phyloP scores from a whole-genome alignment of 2,113 vertebrate genomes.

The Oenanthe oenanthe region DNA sequence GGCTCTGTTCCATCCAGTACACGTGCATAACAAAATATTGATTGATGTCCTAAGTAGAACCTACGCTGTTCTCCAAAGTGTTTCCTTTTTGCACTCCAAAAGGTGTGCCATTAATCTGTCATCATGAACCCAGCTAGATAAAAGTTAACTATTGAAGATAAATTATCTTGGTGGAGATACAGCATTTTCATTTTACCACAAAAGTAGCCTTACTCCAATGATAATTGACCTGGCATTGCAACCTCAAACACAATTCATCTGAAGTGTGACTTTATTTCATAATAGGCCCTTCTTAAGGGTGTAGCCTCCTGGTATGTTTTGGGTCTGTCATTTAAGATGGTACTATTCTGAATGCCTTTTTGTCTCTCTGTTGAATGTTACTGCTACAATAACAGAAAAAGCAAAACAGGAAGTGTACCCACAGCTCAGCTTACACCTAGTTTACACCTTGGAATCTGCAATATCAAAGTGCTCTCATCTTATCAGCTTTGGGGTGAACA shows the following conservation, averaged over 20 bases:
- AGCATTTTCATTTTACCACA: background rate
- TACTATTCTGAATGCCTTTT: background rate
- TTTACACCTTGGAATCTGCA: background rate
- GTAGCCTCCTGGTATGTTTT: background rate
- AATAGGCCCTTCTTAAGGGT: background rate
- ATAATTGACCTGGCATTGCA: background rate
- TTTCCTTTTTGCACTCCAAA: background rate
- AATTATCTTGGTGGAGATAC: background rate
- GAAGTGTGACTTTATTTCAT: background rate
- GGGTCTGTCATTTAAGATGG: background rate
- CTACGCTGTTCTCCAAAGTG: background rate
- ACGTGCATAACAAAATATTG: background rate
- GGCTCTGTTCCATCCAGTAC: background rate
- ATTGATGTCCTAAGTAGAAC: background rate
- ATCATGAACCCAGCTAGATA: background rate
- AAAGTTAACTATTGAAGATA: background rate
- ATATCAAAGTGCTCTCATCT: background rate
- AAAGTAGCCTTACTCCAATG: background rate
- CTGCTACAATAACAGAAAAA: background rate
- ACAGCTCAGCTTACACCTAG: background rate
- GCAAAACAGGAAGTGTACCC: background rate
- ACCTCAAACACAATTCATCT: background rate
- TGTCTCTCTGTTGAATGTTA: background rate
- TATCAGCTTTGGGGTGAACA: background rate
- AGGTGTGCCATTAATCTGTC: background rate